A percentile compares a stretch with the other conserved stretches of the same genome.
phyloP scores from a whole-genome alignment of 2,888 invertebrate species.

The Rhopalosiphum nymphaeae region DNA sequence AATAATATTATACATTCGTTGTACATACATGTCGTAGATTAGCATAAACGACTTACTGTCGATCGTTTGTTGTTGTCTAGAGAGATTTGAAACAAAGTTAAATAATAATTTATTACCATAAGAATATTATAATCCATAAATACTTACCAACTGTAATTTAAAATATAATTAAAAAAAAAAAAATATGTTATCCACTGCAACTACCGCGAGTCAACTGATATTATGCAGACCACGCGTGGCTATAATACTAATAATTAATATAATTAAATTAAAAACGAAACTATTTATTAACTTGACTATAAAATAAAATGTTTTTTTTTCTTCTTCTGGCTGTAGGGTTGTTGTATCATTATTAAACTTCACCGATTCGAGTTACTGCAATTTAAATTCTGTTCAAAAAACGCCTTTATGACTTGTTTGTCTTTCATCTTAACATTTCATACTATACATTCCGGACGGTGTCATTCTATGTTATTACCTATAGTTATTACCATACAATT shows the following conservation, averaged over 20 bases:
- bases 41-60: background rate
- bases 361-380: background rate
- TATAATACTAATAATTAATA: background rate
- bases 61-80: background rate
- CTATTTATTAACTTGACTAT: background rate
- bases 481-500: background rate
- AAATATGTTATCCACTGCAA: background rate
- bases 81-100: background rate
- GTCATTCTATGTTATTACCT: background rate
- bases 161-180: background rate
- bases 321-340: background rate
- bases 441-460: background rate
- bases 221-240: background rate
- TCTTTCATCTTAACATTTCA: background rate
- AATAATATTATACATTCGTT: background rate
- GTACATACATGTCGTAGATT: background rate
- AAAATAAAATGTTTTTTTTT: background rate
- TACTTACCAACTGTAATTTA: background rate
- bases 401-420: background rate
- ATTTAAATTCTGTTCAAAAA: background rate
- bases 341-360: background rate
- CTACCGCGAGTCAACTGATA: background rate
- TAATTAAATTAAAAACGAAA: background rate
- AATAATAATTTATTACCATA: background rate
- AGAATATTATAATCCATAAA: background rate